These are phyloP conservation scores for Drosophila pectinifera DNA, from an alignment of 1,140 invertebrate genomes.

Conservation along the genomic window DNA sequence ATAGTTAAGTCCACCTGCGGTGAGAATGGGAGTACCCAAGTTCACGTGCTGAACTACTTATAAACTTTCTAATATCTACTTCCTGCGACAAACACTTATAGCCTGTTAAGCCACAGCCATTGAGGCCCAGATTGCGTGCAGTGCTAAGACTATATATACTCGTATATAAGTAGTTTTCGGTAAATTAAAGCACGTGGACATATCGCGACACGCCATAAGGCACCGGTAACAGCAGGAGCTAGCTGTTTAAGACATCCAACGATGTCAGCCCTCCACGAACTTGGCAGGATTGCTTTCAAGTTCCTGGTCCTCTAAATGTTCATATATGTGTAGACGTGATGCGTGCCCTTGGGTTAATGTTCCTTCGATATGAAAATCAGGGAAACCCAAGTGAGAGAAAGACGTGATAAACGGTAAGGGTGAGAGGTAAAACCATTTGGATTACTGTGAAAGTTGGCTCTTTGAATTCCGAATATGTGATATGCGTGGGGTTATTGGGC, in stretches of 20 bases:
- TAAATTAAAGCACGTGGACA: slow-evolving; percentile 58
- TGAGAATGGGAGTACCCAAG: background rate
- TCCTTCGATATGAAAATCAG: slow-evolving; percentile 53
- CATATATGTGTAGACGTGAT: slow-evolving; percentile 49
- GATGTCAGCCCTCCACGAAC: slow-evolving; percentile 7
- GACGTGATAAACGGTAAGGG: slow-evolving; percentile 60
- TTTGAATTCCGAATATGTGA: slow-evolving; percentile 33
- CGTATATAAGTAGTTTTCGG: slow-evolving; percentile 31
- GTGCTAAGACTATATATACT: slow-evolving; percentile 15
- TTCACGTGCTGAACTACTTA: slow-evolving; percentile 29
- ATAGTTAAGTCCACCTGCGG: background rate
- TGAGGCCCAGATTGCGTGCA: slow-evolving; percentile 65
- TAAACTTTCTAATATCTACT: slow-evolving; percentile 38
- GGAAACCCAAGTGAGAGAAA: slow-evolving; percentile 25
- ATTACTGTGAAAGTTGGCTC: slow-evolving; percentile 26
- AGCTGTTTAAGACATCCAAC: slow-evolving; percentile 40
- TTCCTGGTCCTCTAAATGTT: slow-evolving; percentile 21
- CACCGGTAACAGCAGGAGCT: slow-evolving; percentile 21
- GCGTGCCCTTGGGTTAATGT: slow-evolving; percentile 69
- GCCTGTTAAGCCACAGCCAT: slow-evolving; percentile 27
- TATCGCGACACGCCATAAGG: slow-evolving; percentile 69
- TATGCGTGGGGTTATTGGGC: slow-evolving; percentile 7
- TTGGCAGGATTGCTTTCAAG: slow-evolving; percentile 63
- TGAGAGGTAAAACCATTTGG: slow-evolving; percentile 48
- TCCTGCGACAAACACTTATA: slow-evolving; percentile 46